These are phyloP conservation scores for Pluvianellus socialis DNA, from an alignment of 2,113 vertebrate genomes.

Conservation along the genomic window DNA sequence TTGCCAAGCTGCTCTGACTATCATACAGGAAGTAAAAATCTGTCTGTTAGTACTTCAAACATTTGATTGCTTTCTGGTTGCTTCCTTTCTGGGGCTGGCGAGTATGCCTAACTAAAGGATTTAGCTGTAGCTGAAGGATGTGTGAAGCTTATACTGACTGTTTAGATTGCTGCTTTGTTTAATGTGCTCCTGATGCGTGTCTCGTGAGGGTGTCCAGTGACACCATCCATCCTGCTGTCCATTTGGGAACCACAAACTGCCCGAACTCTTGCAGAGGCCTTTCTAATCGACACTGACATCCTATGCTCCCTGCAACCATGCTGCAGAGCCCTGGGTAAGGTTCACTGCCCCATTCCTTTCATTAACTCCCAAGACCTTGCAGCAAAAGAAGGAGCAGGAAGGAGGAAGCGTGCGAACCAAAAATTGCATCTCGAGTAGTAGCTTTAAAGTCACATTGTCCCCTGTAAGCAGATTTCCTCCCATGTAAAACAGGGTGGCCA, in stretches of 20 bases:
- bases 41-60: background rate
- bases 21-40: background rate
- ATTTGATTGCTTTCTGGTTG: background rate
- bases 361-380: background rate
- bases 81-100: background rate
- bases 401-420: background rate
- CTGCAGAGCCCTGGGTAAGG: background rate
- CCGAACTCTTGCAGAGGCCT: background rate
- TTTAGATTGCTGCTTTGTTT: background rate
- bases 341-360: background rate
- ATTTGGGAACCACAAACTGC: background rate
- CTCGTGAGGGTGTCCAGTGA: background rate
- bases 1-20: background rate
- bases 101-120: background rate
- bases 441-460: background rate
- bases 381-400: background rate
- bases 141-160: background rate
- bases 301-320: background rate
- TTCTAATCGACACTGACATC: background rate
- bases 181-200: background rate
- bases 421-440: background rate
- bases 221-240: background rate
- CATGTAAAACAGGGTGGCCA: background rate
- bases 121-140: background rate
- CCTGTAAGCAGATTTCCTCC: background rate